Evolutionary conservation across 35 echinoderm and acorn worm species (phyloP).

Genomic region (Patiria miniata): DNA sequence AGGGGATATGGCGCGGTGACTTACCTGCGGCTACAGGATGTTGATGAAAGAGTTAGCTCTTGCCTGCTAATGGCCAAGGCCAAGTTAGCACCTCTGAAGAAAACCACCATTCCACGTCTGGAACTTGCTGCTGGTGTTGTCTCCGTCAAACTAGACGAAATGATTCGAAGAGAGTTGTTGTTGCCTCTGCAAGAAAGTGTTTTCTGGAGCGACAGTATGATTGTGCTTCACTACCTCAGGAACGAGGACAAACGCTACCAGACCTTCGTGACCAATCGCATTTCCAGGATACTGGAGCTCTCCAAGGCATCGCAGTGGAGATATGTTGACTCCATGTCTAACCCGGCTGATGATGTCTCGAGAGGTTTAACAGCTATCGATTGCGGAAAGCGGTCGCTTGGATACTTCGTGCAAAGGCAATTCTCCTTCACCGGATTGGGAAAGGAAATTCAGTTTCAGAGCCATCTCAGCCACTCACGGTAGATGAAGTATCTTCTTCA

Average conservation of each 20-base stretch:
- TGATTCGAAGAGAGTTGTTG: constrained; percentile 35
- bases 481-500: background rate
- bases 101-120: constrained; percentile 30
- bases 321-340: constrained; percentile 51
- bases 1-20: constrained; percentile 53
- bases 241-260: constrained; percentile 61
- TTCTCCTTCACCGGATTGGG: constrained; percentile 10
- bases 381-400: background rate
- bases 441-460: background rate
- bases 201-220: constrained; percentile 58
- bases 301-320: constrained; percentile 50
- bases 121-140: constrained; percentile 38
- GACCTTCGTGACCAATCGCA: constrained; percentile 16
- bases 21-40: constrained; percentile 41
- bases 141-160: constrained; percentile 28
- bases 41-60: constrained; percentile 13
- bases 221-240: constrained; percentile 56
- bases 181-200: constrained; percentile 20
- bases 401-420: constrained; percentile 25
- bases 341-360: constrained; percentile 67
- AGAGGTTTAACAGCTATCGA: constrained; percentile 48
- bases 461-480: background rate
- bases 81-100: constrained; percentile 18
- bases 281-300: constrained; percentile 43
- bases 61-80: constrained; percentile 38